Evolutionary conservation across 2,888 invertebrate species (phyloP).

Genomic region (Pheosia gnoma): DNA sequence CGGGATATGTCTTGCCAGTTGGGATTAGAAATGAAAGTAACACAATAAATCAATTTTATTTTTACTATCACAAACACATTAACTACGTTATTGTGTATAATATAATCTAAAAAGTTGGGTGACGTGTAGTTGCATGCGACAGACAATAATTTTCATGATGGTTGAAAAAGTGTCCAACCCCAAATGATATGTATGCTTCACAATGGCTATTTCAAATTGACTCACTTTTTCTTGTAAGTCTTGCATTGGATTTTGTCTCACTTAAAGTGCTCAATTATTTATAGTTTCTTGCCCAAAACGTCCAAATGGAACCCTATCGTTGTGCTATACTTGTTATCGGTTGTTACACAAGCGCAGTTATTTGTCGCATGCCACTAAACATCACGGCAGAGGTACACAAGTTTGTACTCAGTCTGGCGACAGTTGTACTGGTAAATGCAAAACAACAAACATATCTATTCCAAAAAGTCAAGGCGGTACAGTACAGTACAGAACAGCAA

Average conservation of each 20-base stretch:
- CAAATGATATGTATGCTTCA: no score
- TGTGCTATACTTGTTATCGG: neutral
- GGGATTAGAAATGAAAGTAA: constrained; percentile 9
- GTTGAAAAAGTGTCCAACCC: no score
- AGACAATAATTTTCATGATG: neutral
- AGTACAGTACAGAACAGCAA: no score
- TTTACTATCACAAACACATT: constrained; percentile 49
- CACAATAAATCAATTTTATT: constrained; percentile 32
- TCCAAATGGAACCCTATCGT: neutral
- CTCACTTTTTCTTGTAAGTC: no score
- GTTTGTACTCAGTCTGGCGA: constrained; percentile 67
- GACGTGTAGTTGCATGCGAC: constrained; percentile 30
- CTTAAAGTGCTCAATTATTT: no score
- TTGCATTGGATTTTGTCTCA: no score
- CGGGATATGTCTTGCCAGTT: no score
- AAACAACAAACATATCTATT: constrained; percentile 3
- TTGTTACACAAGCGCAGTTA: neutral
- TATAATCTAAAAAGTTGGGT: constrained; percentile 30
- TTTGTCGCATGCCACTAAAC: constrained; percentile 28
- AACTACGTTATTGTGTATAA: constrained; percentile 39
- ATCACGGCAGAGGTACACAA: constrained; percentile 41
- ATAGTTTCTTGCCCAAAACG: neutral
- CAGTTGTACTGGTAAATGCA: constrained; percentile 46
- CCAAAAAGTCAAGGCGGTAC: no score
- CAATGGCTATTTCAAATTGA: no score